Base-by-base conservation (phyloP, 2,113 vertebrate species). In the Rhombomys opimus region DNA sequence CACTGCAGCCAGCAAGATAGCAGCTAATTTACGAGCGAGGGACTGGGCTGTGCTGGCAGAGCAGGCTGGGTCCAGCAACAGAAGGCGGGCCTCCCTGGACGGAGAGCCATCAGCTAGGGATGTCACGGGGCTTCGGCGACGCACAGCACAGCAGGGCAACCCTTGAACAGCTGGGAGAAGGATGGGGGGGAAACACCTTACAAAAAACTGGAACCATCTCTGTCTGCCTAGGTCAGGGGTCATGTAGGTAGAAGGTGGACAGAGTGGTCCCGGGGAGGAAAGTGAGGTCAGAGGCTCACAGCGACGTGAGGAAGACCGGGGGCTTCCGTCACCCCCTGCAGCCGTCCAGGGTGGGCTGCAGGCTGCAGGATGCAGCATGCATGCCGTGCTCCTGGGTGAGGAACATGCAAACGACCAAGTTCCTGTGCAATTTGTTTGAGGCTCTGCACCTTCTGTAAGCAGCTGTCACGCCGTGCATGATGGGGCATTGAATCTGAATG, bases 401-500 rank as follows among this genome's bases (percentile, higher is more conserved):
- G 97, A 96, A 97, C 97, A 85, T 93, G 94, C 95, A 90, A 46
- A 25, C 81, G 75, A 65, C 97, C 97, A 98, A 98, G 98, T 98
- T 98, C 98, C 98, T 97, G 97, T 97, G 98, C 98, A 97, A 96
- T 98, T 98, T 98, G 98, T 98, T 98, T 98, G 98, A 98, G 98
- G 98, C 98, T 97, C 97, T 97, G 98, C 98, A 98, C 98, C 98
- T 46, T 98, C 98, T 98, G 98, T 98, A 98, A 98, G 98, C 99
- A 99, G 98, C 98, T 99, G 99, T 99, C 99, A 99, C 98, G 98
- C 98, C 98, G 96, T 98, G 98, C 98, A 99, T 98, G 98, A 98
- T 99, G 99, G 98, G 98, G 98, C 99, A 98, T 98, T 99, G 99
- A 98, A 99, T 99, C 98, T 99, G 99, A 99, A 99, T 99, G 98